These are phyloP conservation scores for Apogon talboti DNA, from an alignment of 2,797 vertebrate genomes.

Conservation along the genomic window DNA sequence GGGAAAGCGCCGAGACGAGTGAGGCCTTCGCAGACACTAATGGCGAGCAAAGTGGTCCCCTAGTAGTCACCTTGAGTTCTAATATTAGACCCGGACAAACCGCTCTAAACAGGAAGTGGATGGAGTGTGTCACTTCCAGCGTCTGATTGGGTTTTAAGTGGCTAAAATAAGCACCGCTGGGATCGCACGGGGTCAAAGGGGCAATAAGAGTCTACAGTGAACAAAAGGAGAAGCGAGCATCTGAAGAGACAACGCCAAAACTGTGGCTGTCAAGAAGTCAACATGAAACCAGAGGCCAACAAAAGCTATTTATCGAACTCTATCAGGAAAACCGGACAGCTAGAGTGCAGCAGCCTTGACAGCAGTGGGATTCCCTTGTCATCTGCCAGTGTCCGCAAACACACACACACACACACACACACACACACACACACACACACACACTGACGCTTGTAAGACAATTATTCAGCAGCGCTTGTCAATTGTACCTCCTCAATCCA, in stretches of 20 bases:
- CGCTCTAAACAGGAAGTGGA: slow-evolving; percentile 46
- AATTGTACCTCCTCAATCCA: slow-evolving; percentile 81
- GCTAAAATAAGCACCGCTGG: slow-evolving; percentile 39
- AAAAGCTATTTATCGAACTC: slow-evolving; percentile 70
- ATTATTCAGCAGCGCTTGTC: slow-evolving; percentile 83
- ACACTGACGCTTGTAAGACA: slow-evolving; percentile 53
- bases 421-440: slow-evolving; percentile 21
- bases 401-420: slow-evolving; percentile 14
- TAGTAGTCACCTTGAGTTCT: slow-evolving; percentile 60
- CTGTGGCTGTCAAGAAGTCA: slow-evolving; percentile 64
- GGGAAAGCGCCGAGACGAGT: slow-evolving; percentile 2
- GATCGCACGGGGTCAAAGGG: slow-evolving; percentile 55
- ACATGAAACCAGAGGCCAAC: slow-evolving; percentile 53
- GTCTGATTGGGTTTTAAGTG: slow-evolving; percentile 31
- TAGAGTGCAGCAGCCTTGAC: slow-evolving; percentile 64
- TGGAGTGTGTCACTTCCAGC: slow-evolving; percentile 33
- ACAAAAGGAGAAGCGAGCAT: slow-evolving; percentile 36
- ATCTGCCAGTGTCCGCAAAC: slow-evolving; percentile 61
- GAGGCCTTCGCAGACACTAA: slow-evolving; percentile 49
- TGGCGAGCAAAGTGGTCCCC: slow-evolving; percentile 58
- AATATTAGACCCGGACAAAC: slow-evolving; percentile 58
- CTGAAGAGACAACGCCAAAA: slow-evolving; percentile 52
- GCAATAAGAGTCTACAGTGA: slow-evolving; percentile 21
- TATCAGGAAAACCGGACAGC: slow-evolving; percentile 67
- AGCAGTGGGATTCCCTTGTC: slow-evolving; percentile 74